These are phyloP conservation scores for Danio tinwini DNA, from an alignment of 2,797 vertebrate genomes.

Conservation along the genomic window DNA sequence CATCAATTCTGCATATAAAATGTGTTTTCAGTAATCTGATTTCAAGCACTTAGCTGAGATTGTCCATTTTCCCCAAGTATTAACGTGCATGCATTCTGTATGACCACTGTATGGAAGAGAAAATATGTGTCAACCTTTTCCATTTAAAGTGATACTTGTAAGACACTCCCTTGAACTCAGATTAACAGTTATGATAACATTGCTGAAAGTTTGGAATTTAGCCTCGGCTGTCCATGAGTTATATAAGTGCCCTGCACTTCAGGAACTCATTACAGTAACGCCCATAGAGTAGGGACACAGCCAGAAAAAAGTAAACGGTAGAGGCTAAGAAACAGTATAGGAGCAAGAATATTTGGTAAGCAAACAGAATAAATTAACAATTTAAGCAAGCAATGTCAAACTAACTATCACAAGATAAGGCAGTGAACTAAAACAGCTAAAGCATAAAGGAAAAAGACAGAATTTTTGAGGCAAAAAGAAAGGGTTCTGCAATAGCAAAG, in stretches of 20 bases:
- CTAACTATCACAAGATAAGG: not conserved
- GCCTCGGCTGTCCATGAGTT: conserved; percentile 61
- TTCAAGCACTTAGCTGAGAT: not conserved
- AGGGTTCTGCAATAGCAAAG: not conserved
- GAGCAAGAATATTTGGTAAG: not conserved
- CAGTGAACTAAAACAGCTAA: too few relatives aligned
- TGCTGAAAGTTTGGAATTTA: conserved; percentile 62
- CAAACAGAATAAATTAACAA: not conserved
- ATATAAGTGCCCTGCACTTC: conserved; percentile 66
- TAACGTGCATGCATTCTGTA: too few relatives aligned
- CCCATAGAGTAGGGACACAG: conserved; percentile 46
- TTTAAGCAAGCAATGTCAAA: not conserved
- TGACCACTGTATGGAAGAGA: not conserved
- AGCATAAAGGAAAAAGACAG: not conserved
- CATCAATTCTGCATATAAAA: too few relatives aligned
- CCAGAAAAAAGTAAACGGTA: conserved; percentile 5
- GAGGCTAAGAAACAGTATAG: not conserved
- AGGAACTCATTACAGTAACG: conserved; percentile 52
- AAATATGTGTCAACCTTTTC: conserved; percentile 27
- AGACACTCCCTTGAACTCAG: conserved; percentile 61
- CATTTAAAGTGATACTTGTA: conserved; percentile 15
- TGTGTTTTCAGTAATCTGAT: not conserved
- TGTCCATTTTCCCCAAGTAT: too few relatives aligned
- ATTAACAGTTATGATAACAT: conserved; percentile 46
- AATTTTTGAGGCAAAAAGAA: not conserved